Conservation (phyloP, 2,797 vertebrate species). For the Tinamus major region DNA sequence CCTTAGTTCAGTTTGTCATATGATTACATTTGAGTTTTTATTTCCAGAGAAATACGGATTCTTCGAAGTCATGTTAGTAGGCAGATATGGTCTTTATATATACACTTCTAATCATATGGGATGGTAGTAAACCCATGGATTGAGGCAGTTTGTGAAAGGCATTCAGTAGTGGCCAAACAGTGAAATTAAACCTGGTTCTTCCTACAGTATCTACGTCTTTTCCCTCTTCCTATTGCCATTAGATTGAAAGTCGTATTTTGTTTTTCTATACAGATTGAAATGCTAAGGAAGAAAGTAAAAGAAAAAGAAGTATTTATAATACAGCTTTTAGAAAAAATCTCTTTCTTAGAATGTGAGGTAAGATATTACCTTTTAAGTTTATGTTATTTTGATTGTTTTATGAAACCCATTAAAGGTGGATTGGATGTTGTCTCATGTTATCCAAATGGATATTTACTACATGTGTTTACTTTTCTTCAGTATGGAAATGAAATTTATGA, state of each 20-base stretch:
- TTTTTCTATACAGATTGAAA: slow-evolving; percentile 86
- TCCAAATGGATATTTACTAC: not conserved
- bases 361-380: slow-evolving; percentile 52
- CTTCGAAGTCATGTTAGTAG: not conserved
- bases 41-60: not conserved
- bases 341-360: slow-evolving; percentile 98
- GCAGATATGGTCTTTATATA: not conserved
- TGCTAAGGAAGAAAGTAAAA: slow-evolving; percentile 88
- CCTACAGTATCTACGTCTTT: not conserved
- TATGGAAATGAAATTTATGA: not conserved
- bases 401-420: not conserved
- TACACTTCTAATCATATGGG: not conserved
- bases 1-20: not conserved
- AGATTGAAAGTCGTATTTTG: slow-evolving; percentile 14
- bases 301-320: slow-evolving; percentile 95
- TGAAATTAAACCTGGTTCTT: not conserved
- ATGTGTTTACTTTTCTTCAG: not conserved
- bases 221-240: not conserved
- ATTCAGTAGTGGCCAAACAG: not conserved
- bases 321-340: slow-evolving; percentile 95
- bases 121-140: not conserved
- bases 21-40: not conserved
- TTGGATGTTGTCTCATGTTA: not conserved
- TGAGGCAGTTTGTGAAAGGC: not conserved
- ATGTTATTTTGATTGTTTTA: not conserved